A percentile compares a stretch with the other conserved stretches of the same genome.
Evolutionary conservation across 2,113 vertebrate genomes (phyloP).

Genomic region (Collichthys lucidus): DNA sequence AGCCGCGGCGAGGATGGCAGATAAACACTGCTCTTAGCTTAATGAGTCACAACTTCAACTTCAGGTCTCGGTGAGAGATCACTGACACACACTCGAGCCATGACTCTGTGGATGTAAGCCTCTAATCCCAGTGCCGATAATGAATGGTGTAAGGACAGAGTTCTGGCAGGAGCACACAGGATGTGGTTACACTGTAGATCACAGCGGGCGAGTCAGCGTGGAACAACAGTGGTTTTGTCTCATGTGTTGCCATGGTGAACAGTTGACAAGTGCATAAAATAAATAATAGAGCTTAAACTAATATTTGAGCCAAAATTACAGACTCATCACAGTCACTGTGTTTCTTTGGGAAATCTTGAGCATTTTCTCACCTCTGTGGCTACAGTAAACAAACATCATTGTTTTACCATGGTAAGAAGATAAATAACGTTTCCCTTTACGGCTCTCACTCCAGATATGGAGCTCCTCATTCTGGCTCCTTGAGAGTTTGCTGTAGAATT

Average conservation of each 20-base stretch:
- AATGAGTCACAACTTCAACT: conserved; percentile 41
- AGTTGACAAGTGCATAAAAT: conserved; percentile 12
- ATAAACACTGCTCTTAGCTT: conserved; percentile 6
- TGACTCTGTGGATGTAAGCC: conserved; percentile 51
- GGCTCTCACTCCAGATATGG: conserved; percentile 60
- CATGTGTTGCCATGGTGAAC: conserved; percentile 27
- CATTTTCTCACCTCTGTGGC: conserved; percentile 26
- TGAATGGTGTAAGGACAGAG: conserved; percentile 45
- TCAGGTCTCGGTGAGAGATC: conserved; percentile 28
- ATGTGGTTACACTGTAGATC: conserved; percentile 68
- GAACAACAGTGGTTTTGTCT: conserved; percentile 53
- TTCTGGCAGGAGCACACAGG: conserved; percentile 58
- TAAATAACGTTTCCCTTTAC: background rate
- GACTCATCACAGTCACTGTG: conserved; percentile 9
- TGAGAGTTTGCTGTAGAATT: conserved; percentile 28
- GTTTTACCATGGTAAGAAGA: background rate
- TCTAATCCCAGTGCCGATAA: conserved; percentile 61
- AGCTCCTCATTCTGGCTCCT: conserved; percentile 27
- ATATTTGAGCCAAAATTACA: conserved; percentile 30
- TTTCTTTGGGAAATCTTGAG: conserved; percentile 1
- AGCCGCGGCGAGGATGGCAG: background rate
- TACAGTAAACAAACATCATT: conserved; percentile 27
- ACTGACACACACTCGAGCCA: conserved; percentile 52
- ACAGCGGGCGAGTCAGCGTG: conserved; percentile 44
- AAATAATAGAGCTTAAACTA: conserved; percentile 17